Evolutionary conservation across 2,888 invertebrate genomes (phyloP), one percentile per base, ranked within the genome.

Genomic region (Chalcis sispes): DNA sequence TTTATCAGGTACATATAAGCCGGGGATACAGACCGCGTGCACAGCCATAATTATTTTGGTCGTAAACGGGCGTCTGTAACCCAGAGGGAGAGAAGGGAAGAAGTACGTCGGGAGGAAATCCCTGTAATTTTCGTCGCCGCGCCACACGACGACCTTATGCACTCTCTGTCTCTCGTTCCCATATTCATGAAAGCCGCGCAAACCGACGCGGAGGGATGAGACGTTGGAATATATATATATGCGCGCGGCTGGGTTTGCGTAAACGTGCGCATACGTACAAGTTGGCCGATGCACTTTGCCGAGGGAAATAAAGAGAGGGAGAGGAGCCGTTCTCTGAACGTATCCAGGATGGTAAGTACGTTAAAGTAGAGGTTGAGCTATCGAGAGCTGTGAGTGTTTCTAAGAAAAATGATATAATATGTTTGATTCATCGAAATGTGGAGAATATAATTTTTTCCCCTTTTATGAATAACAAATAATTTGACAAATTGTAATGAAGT

Each of bases 101-200:
- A 3, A 25, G 27, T n/a, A n/a, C n/a, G n/a, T n/a, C n/a, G n/a
- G n/a, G n/a, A n/a, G 42, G 27, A 20, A 5, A 64, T 64, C 72
- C 72, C 72, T 73, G 40, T 73, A 73, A 73, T 73, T 73, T 73
- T 73, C 65, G 66, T 59, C 36, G 59, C 50, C 56, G 46, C 59
- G 32, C 20, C 2, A 3, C n/a, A n/a, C n/a, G n/a, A 66, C 59
- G 66, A 73, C 66, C 72, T 59, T 66, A 42, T 73, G 66, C 72
- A 72, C 62, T 48, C 36, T 36, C 36, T n/a, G 36, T 10, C 64
- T 52, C 65, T 72, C 48, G 58, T 64, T 40, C 72, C 18, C 72
- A 36, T 65, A 65, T 66, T 66, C 66, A 18, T n/a, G n/a, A n/a
- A n/a, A n/a, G n/a, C n/a, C n/a, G n/a, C n/a, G n/a, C n/a, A n/a